These are phyloP conservation scores for Tromatobia lineatoria DNA, from an alignment of 2,888 invertebrate species.

Conservation along the genomic window DNA sequence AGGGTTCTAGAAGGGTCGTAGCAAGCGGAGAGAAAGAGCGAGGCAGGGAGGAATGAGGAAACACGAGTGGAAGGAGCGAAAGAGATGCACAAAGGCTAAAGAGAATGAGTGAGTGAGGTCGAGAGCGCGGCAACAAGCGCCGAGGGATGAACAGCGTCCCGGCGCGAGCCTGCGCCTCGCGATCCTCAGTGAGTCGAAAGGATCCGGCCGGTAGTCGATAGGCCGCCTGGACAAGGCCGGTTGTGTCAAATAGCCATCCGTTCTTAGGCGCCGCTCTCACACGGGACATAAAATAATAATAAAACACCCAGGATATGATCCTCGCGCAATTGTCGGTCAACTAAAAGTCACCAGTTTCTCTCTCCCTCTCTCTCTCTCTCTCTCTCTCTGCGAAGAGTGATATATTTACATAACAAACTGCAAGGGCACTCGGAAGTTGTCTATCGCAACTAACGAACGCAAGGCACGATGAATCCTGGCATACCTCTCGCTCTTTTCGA, in stretches of 20 bases:
- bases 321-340: too few species aligned
- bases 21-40: not conserved
- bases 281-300: not conserved
- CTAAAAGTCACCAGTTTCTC: too few species aligned
- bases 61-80: not conserved
- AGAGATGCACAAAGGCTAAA: not conserved
- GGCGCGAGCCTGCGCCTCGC: conserved; percentile 76
- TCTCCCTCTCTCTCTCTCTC: too few species aligned
- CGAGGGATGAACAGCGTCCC: conserved; percentile 67
- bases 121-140: conserved; percentile 24
- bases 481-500: conserved; percentile 66
- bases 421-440: too few species aligned
- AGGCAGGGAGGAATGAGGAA: not conserved
- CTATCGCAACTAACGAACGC: too few species aligned
- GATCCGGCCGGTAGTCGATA: conserved; percentile 79
- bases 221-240: conserved; percentile 71
- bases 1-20: conserved; percentile 17
- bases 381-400: too few species aligned
- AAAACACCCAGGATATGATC: not conserved
- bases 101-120: not conserved
- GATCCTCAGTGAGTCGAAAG: conserved; percentile 58
- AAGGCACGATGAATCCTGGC: conserved; percentile 58
- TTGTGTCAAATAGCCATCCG: conserved; percentile 47
- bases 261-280: not conserved
- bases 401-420: too few species aligned